Conservation (phyloP, 2,888 invertebrate species). For the Amiota communis region DNA sequence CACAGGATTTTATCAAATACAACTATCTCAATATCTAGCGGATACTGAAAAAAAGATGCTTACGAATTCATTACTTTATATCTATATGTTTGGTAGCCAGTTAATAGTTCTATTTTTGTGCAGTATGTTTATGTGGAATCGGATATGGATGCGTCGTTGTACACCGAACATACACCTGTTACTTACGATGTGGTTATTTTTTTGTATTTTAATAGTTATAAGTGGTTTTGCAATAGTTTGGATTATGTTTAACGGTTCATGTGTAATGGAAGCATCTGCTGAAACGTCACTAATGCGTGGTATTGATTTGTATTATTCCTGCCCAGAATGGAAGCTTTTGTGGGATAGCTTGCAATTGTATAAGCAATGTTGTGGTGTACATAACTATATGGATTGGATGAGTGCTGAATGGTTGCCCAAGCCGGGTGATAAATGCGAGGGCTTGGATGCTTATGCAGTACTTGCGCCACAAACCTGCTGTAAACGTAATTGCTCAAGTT, state of each 20-base stretch:
- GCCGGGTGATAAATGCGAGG: background rate
- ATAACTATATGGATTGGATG: constrained; percentile 70
- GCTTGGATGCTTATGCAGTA: constrained; percentile 24
- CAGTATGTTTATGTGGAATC: constrained; percentile 62
- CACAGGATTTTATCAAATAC: constrained; percentile 57
- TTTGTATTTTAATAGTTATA: constrained; percentile 57
- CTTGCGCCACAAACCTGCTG: constrained; percentile 68
- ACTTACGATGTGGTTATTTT: constrained; percentile 63
- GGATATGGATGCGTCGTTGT: constrained; percentile 59
- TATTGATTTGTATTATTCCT: constrained; percentile 68
- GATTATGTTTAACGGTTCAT: constrained; percentile 52
- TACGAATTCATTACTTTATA: constrained; percentile 54
- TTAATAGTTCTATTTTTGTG: constrained; percentile 56
- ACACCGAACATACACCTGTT: constrained; percentile 59
- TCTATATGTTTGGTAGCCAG: constrained; percentile 61
- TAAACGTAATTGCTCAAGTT: constrained; percentile 47
- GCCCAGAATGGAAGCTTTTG: constrained; percentile 70
- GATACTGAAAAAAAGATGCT: constrained; percentile 54
- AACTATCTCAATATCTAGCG: constrained; percentile 55
- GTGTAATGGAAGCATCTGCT: constrained; percentile 50
- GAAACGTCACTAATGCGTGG: constrained; percentile 63
- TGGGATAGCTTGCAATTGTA: constrained; percentile 70
- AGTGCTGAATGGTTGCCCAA: constrained; percentile 65
- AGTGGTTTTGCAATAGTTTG: constrained; percentile 61
- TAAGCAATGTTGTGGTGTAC: constrained; percentile 70